phyloP scores from a whole-genome alignment of 2,797 vertebrate species.

The Myotis vivesi region DNA sequence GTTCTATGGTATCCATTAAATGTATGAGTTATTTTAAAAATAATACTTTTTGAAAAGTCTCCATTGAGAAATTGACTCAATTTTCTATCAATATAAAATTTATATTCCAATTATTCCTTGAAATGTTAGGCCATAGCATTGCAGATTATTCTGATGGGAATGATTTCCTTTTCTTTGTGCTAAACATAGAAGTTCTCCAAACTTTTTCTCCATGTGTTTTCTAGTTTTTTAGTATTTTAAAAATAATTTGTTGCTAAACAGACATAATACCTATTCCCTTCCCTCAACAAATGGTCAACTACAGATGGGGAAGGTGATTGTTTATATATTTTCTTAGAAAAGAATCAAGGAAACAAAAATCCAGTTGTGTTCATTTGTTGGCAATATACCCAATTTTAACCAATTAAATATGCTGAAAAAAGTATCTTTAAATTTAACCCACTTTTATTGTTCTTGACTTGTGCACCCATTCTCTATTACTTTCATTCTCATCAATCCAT shows the following conservation, averaged over 20 bases:
- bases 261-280: background rate
- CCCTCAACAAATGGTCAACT: slow-evolving; percentile 31
- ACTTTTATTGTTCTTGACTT: background rate
- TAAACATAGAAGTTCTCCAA: background rate
- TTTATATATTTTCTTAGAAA: slow-evolving; percentile 37
- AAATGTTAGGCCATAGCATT: background rate
- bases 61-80: background rate
- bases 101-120: background rate
- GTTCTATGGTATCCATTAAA: background rate
- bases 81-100: background rate
- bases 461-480: background rate
- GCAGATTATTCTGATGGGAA: background rate
- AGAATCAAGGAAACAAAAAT: background rate
- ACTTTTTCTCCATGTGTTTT: background rate
- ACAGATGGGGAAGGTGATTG: background rate
- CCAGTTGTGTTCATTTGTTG: slow-evolving; percentile 12
- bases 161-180: background rate
- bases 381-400: background rate
- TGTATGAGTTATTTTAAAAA: background rate
- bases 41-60: background rate
- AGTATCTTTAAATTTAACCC: background rate
- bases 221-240: background rate
- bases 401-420: background rate
- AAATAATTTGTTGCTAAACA: slow-evolving; percentile 52
- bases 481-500: background rate